Percentiles rank a stretch among this genome's conserved stretches.
Conservation (phyloP, 53 echinoderm and acorn worm species). For the Holothuria scabra region DNA sequence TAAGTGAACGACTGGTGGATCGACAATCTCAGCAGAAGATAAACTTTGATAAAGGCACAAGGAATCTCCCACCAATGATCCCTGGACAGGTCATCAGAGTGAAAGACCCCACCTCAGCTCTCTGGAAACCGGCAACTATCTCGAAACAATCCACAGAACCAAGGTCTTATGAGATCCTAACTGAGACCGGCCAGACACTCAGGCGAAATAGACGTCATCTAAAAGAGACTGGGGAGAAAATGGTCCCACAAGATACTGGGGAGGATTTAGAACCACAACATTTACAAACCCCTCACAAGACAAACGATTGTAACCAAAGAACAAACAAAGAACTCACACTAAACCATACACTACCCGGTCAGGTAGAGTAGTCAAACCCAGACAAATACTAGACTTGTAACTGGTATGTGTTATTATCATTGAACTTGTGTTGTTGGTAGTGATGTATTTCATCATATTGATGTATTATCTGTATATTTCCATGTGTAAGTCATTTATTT, state of each 20-base stretch:
- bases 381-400: neutral
- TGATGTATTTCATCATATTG: no score
- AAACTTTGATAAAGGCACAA: constrained; percentile 56
- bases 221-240: constrained; percentile 27
- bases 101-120: constrained; percentile 43
- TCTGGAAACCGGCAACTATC: constrained; percentile 53
- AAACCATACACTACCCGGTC: neutral
- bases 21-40: constrained; percentile 53
- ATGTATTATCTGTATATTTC: no score
- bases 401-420: no score
- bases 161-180: neutral
- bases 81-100: constrained; percentile 41
- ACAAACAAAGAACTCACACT: neutral
- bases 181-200: constrained; percentile 38
- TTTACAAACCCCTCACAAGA: neutral
- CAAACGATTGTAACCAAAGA: neutral
- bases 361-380: neutral
- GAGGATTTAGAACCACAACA: neutral
- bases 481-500: no score
- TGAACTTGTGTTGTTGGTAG: no score
- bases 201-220: constrained; percentile 66
- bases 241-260: no score
- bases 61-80: constrained; percentile 42
- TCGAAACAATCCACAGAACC: constrained; percentile 36
- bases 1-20: constrained; percentile 24